Conservation (phyloP, 2,888 invertebrate genomes). For the Lasioglossum oenotherae region DNA sequence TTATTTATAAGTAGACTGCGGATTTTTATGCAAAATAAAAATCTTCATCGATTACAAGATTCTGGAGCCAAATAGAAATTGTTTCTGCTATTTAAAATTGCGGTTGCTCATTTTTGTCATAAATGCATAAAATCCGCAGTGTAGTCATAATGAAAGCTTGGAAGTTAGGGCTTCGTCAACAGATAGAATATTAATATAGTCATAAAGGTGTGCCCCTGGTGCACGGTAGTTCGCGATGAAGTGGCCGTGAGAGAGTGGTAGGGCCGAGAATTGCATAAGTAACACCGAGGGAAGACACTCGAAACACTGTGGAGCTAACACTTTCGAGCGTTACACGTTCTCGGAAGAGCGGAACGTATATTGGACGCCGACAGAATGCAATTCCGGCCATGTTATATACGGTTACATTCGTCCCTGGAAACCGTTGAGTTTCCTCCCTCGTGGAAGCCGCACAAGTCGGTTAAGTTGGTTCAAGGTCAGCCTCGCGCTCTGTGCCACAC, state of each 20-base stretch:
- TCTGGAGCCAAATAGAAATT: no score
- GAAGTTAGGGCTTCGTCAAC: neutral
- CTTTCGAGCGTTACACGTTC: constrained; percentile 1
- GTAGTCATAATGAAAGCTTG: neutral
- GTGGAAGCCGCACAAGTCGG: constrained; percentile 54
- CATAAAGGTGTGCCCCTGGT: neutral
- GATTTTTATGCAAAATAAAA: no score
- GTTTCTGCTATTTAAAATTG: no score
- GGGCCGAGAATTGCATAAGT: neutral
- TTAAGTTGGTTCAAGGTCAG: constrained; percentile 64
- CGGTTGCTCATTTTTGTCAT: no score
- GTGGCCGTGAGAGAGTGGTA: neutral
- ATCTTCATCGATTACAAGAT: no score
- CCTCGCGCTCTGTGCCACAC: constrained; percentile 3
- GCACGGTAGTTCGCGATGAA: neutral
- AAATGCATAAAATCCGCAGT: no score
- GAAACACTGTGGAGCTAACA: neutral
- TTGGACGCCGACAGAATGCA: constrained; percentile 18
- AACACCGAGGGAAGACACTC: neutral
- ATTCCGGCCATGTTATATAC: constrained; percentile 24
- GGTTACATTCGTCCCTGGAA: constrained; percentile 46
- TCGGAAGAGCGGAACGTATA: neutral
- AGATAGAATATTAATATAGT: neutral
- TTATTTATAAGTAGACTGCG: no score
- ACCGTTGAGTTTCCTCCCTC: constrained; percentile 59